Conservation (phyloP, 2,797 vertebrate species). For the Melanotaenia maccullochi region DNA sequence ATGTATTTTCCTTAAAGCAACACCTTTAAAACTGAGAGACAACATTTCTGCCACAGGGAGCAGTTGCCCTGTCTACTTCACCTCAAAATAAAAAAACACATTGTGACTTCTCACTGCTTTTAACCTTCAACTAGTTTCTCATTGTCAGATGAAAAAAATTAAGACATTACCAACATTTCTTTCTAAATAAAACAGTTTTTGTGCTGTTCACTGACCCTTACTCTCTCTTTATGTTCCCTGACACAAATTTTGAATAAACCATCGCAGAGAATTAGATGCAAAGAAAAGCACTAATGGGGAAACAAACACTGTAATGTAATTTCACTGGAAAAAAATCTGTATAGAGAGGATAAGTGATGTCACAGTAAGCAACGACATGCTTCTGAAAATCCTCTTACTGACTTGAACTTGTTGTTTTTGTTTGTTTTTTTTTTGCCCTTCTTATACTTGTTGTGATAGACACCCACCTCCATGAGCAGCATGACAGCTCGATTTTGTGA, state of each 20-base stretch:
- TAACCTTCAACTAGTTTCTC: background rate
- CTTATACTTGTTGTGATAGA: background rate
- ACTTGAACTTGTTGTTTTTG: background rate
- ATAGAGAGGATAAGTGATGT: background rate
- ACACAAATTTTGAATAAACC: conserved; percentile 2
- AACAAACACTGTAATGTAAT: background rate
- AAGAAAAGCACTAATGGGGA: background rate
- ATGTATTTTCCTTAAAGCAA: background rate
- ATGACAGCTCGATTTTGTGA: background rate
- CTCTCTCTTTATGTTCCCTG: background rate
- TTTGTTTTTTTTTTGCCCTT: background rate
- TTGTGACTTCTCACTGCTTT: conserved; percentile 15
- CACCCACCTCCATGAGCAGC: background rate
- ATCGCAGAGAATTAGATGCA: background rate
- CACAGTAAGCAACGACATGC: background rate
- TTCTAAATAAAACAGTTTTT: conserved; percentile 1
- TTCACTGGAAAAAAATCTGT: background rate
- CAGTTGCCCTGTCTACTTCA: conserved; percentile 9
- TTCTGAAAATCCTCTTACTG: conserved; percentile 1
- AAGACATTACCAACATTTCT: background rate
- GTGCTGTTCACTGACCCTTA: background rate
- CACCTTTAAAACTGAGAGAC: conserved; percentile 23
- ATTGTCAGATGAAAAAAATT: conserved; percentile 1
- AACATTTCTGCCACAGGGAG: conserved; percentile 4
- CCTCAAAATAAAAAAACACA: background rate